Evolutionary conservation across 2,113 vertebrate genomes (phyloP).

Genomic region (Plectropomus leopardus): DNA sequence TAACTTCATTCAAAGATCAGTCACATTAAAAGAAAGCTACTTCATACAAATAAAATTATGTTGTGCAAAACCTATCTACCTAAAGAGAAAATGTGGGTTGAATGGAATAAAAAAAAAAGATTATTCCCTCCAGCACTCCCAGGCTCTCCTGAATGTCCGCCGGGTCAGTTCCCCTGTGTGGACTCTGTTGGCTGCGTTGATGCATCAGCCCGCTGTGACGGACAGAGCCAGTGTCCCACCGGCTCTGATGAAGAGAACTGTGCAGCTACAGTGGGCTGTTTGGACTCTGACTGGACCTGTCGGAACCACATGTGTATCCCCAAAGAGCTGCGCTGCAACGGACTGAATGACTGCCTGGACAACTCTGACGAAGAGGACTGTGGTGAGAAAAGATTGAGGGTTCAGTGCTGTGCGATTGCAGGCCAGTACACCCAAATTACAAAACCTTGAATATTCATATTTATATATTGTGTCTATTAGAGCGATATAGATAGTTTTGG

Average conservation of each 20-base stretch:
- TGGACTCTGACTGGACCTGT: slow-evolving; percentile 90
- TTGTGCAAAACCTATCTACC: neutral
- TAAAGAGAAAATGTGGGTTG: neutral
- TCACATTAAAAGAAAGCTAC: neutral
- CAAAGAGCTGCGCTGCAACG: slow-evolving; percentile 73
- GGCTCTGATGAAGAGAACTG: slow-evolving; percentile 87
- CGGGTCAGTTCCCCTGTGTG: slow-evolving; percentile 83
- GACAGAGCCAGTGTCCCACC: slow-evolving; percentile 83
- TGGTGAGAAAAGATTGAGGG: slow-evolving; percentile 71
- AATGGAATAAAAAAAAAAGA: neutral
- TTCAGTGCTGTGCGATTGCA: neutral
- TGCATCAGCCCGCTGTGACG: slow-evolving; percentile 84
- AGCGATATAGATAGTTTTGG: too few relatives aligned
- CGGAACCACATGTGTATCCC: slow-evolving; percentile 83
- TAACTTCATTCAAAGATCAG: neutral
- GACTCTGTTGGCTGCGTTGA: slow-evolving; percentile 85
- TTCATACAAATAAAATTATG: neutral
- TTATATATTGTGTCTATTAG: neutral
- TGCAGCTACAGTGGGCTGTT: slow-evolving; percentile 74
- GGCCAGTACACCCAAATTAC: neutral
- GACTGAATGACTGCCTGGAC: slow-evolving; percentile 81
- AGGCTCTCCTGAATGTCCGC: slow-evolving; percentile 75
- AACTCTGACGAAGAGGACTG: slow-evolving; percentile 83
- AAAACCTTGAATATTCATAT: neutral
- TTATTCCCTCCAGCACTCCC: neutral